Base-by-base conservation (phyloP, 2,888 invertebrate species). In the Proisotoma minuta region DNA sequence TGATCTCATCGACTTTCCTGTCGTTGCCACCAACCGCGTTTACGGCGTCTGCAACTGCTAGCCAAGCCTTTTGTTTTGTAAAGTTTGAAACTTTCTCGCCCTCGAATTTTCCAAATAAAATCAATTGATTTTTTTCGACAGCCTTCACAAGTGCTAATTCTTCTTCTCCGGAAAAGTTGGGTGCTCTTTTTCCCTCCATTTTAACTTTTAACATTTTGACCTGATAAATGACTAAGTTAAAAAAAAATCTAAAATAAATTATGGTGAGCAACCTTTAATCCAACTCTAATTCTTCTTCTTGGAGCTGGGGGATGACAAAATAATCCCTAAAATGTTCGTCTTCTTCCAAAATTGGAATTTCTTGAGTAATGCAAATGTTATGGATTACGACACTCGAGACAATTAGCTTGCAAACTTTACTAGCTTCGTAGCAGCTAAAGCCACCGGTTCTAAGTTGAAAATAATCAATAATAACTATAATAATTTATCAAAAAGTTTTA, bases 101-200 rank as follows among this genome's bases (percentile, higher is more conserved):
- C 8, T 39, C n/a, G 15, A 34, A 49, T 29, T 54, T 47, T 22
- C 50, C 34, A 39, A 54, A 47, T 1, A 62, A 8, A 24, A 62
- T 49, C 1, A 4, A 2, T 10, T 34, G 23, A 10, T 39, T 26
- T n/a, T 34, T 24, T 39, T 53, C 29, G 2, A 54, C 39, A 15
- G 59, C 53, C 1, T 23, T 47, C 1, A 54, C 48, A 15, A 62
- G 24, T 3, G 50, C 48, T 2, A 54, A 1, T 3, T 20, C 12
- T 28, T 59, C 59, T 0, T 34, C 49, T n/a, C 59, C 52, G 2
- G 62, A 48, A 47, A 59, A 62, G 5, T 34, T 50, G 5, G 52
- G n/a, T 2, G 51, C 22, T 3, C 29, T 26, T 27, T 18, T 27
- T 10, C 4, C 1, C 2, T n/a, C n/a, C n/a, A n/a, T n/a, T n/a